phyloP scores from a whole-genome alignment of 2,797 vertebrate species.

The Anguilla pacifica region DNA sequence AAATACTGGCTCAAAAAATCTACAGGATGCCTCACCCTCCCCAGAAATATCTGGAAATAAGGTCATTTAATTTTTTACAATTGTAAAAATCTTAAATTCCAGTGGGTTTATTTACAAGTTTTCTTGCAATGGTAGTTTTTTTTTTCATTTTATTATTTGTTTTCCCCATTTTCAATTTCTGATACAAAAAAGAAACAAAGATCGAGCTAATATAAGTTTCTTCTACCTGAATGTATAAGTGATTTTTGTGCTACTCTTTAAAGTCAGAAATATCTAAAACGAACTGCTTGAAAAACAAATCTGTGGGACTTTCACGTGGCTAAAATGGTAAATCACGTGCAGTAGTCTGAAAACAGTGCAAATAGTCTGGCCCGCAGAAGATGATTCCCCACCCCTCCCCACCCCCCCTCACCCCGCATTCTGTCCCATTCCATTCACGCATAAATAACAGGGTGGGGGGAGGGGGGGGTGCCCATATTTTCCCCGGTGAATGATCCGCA shows the following conservation, averaged over 20 bases:
- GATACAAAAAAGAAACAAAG: constrained; percentile 77
- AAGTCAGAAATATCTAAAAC: constrained; percentile 78
- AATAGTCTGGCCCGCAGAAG: constrained; percentile 46
- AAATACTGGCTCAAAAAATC: constrained; percentile 81
- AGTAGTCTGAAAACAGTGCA: constrained; percentile 46
- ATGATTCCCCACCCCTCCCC: constrained; percentile 34
- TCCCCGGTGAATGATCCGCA: constrained; percentile 65
- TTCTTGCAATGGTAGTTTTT: constrained; percentile 62
- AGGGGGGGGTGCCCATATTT: constrained; percentile 28
- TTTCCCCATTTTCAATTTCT: constrained; percentile 69
- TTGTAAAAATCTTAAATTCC: constrained; percentile 78
- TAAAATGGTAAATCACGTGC: constrained; percentile 44
- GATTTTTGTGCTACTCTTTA: constrained; percentile 85
- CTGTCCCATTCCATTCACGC: constrained; percentile 36
- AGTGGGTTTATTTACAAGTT: constrained; percentile 79
- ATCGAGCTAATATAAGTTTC: constrained; percentile 80
- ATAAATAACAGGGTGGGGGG: constrained; percentile 4
- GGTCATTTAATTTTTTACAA: constrained; percentile 77
- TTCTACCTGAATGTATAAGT: constrained; percentile 86
- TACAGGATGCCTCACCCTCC: constrained; percentile 59
- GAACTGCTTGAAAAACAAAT: constrained; percentile 75
- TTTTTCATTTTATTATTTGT: constrained; percentile 5
- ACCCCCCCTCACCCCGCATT: constrained; percentile 4
- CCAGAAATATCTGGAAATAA: constrained; percentile 70
- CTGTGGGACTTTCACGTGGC: constrained; percentile 66